Evolutionary conservation across 2,797 vertebrate species (phyloP), one percentile per base, ranked within the genome.

Genomic region (Hipposideros larvatus): DNA sequence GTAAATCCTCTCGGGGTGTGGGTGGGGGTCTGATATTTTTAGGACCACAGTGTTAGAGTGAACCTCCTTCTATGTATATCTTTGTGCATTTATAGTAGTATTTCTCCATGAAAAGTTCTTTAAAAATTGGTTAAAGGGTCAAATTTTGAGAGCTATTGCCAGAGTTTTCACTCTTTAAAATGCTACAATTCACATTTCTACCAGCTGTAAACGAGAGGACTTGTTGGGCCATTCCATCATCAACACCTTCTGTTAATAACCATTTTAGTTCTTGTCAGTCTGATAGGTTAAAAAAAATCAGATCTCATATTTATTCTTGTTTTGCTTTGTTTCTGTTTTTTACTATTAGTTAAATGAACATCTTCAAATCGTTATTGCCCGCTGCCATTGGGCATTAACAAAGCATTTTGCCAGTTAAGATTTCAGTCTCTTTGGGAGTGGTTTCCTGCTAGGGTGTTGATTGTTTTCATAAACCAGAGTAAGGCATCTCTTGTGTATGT

Each of bases 21-120:
- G 18, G 1, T 5, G 19, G 18, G 19, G 53, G 53, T 21, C 53
- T 55, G 16, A 21, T 48, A 57, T 43, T 90, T 85, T 96, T 92
- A 92, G 31, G 55, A 57, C 53, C 34, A 59, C 59, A 91, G 48
- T 71, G 5, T 94, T 65, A 93, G 19, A 78, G 28, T 83, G 82
- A 83, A 86, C 31, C 26, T 90, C 57, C 15, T 88, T 94, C n/a
- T 77, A n/a, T 80, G 10, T 78, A 31, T 94, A 92, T 88, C 68
- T 79, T 66, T 43, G 46, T 61, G 51, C 11, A 78, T n/a, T 91
- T 94, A 53, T 24, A 63, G 19, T 80, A 83, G 24, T 87, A 92
- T 74, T 97, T 91, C 57, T 87, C 78, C 48, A 94, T 88, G 82
- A 88, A 88, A 88, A 94, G 37, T 18, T 55, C 26, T 93, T 90